phyloP scores from a whole-genome alignment of 2,113 vertebrate species.

The Ondatra zibethicus region DNA sequence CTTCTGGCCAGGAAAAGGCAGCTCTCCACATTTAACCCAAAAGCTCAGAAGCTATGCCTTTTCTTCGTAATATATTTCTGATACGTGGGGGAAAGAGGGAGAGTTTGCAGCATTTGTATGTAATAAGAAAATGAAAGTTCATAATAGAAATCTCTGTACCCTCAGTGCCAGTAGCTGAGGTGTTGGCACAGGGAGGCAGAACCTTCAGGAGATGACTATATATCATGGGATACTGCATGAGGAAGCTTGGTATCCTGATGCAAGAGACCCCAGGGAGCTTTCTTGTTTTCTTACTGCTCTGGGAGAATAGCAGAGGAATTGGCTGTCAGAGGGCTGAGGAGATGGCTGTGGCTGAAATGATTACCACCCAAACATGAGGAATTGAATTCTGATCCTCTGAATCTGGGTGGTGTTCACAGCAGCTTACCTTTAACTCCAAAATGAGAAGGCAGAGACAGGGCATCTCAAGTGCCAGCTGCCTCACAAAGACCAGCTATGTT shows the following conservation, averaged over 20 bases:
- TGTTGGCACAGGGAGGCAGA: no score
- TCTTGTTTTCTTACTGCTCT: not conserved
- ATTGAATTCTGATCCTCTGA: not conserved
- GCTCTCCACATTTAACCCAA: not conserved
- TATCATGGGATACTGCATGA: not conserved
- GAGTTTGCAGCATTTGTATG: not conserved
- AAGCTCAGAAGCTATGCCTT: not conserved
- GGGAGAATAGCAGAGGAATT: not conserved
- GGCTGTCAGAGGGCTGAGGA: not conserved
- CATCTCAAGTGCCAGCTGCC: not conserved
- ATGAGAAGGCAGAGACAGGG: not conserved
- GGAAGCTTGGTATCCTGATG: not conserved
- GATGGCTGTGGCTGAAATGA: not conserved
- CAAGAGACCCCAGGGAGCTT: not conserved
- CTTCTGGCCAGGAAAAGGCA: not conserved
- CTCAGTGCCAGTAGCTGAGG: not conserved
- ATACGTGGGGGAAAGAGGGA: not conserved
- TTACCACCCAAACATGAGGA: not conserved
- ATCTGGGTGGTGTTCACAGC: not conserved
- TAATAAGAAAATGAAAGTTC: not conserved
- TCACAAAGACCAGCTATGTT: not conserved
- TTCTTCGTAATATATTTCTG: not conserved
- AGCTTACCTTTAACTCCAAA: not conserved
- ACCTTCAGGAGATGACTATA: not conserved
- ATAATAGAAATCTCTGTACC: not conserved